phyloP scores from a whole-genome alignment of 2,113 vertebrate species.

The Malurus cyaneus region DNA sequence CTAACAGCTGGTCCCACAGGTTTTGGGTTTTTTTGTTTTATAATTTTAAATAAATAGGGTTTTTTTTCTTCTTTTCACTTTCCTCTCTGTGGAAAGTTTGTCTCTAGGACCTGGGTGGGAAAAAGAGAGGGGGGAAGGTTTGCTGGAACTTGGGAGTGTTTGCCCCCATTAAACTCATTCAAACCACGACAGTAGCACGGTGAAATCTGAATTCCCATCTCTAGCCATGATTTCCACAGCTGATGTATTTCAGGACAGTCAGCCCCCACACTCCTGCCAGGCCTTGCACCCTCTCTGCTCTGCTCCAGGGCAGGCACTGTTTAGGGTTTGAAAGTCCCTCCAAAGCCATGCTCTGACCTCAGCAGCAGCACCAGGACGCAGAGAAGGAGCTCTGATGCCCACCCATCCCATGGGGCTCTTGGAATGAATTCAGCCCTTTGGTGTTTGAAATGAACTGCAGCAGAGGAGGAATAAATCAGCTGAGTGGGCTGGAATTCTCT shows the following conservation, averaged over 20 bases:
- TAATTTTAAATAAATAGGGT: too few species aligned
- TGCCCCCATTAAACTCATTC: too few species aligned
- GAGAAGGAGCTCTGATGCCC: background rate
- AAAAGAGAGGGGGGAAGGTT: too few species aligned
- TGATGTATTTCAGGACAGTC: background rate
- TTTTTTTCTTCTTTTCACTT: too few species aligned
- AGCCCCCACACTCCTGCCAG: background rate
- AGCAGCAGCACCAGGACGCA: background rate
- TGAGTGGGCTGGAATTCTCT: slow-evolving; percentile 3
- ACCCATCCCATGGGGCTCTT: background rate
- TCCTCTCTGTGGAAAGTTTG: too few species aligned
- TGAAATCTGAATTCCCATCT: background rate
- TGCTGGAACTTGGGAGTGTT: too few species aligned
- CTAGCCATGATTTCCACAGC: background rate
- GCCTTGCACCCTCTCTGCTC: background rate
- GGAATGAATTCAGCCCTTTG: background rate
- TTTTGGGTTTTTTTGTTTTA: too few species aligned
- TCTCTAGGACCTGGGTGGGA: too few species aligned
- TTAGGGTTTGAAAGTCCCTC: background rate
- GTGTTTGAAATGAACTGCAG: slow-evolving; percentile 9
- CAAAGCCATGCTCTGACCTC: background rate
- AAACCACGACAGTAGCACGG: background rate
- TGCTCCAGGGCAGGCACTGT: background rate
- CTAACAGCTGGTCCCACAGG: too few species aligned
- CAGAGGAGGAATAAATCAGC: background rate